These are phyloP conservation scores for Orgyia antiqua DNA, from an alignment of 2,888 invertebrate species.

Conservation along the genomic window DNA sequence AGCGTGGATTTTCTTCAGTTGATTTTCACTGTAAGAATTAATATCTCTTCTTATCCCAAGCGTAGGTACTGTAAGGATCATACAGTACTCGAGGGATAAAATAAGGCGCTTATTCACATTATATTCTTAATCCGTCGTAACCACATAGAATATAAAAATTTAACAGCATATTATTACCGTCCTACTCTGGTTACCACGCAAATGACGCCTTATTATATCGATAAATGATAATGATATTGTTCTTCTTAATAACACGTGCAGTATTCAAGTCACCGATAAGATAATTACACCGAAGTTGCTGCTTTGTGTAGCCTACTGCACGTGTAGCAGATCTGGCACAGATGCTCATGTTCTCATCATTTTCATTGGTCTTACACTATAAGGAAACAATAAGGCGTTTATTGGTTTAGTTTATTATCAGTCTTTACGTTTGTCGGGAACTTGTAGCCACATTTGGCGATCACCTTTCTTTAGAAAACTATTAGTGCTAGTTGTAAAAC, in stretches of 20 bases:
- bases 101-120: no score
- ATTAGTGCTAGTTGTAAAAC: constrained; percentile 62
- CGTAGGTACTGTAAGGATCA: no score
- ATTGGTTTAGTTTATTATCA: constrained; percentile 20
- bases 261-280: not conserved
- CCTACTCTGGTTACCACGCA: no score
- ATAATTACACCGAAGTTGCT: not conserved
- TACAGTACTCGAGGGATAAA: no score
- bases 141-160: no score
- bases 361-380: constrained; percentile 28
- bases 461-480: constrained; percentile 69
- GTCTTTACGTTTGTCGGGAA: constrained; percentile 44
- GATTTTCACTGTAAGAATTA: no score
- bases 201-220: no score
- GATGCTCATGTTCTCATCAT: constrained; percentile 21
- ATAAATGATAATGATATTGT: not conserved
- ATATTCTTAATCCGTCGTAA: no score
- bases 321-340: constrained; percentile 16
- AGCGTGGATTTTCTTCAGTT: no score
- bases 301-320: not conserved
- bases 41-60: no score
- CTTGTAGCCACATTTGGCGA: constrained; percentile 48
- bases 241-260: not conserved
- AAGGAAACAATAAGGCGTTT: constrained; percentile 40
- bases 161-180: no score